These are phyloP conservation scores for Tribolium castaneum DNA, from an alignment of 1,140 invertebrate species.

Conservation along the genomic window DNA sequence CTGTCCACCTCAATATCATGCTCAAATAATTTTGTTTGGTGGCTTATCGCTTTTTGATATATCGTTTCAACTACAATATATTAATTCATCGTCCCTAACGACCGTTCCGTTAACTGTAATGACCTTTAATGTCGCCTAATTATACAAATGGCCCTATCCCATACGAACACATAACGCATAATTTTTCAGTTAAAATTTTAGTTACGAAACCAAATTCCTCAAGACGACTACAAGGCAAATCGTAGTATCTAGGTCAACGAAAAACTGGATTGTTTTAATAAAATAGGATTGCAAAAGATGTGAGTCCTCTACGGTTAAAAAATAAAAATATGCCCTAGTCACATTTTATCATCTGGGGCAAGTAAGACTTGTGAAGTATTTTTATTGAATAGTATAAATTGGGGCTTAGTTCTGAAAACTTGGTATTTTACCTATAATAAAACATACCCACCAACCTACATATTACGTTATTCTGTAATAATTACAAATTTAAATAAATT, in stretches of 20 bases:
- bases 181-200: not conserved
- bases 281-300: not conserved
- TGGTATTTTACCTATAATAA: too few species aligned
- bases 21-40: not conserved
- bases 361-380: too few species aligned
- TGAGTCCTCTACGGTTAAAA: too few species aligned
- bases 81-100: conserved; percentile 13
- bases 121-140: not conserved
- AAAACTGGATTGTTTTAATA: not conserved
- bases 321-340: too few species aligned
- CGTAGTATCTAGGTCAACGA: not conserved
- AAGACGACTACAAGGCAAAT: not conserved
- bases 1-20: not conserved
- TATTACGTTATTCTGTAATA: too few species aligned
- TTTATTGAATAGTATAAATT: too few species aligned
- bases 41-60: conserved; percentile 6
- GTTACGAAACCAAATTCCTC: not conserved
- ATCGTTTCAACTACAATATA: not conserved
- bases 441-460: too few species aligned
- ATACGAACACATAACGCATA: not conserved
- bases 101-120: not conserved
- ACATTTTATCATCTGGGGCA: too few species aligned
- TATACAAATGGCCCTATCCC: not conserved
- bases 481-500: too few species aligned
- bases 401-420: too few species aligned